Percentiles rank a stretch among this genome's conserved stretches.
These are phyloP conservation scores for Agrochola macilenta DNA, from an alignment of 2,888 invertebrate genomes.

Conservation along the genomic window DNA sequence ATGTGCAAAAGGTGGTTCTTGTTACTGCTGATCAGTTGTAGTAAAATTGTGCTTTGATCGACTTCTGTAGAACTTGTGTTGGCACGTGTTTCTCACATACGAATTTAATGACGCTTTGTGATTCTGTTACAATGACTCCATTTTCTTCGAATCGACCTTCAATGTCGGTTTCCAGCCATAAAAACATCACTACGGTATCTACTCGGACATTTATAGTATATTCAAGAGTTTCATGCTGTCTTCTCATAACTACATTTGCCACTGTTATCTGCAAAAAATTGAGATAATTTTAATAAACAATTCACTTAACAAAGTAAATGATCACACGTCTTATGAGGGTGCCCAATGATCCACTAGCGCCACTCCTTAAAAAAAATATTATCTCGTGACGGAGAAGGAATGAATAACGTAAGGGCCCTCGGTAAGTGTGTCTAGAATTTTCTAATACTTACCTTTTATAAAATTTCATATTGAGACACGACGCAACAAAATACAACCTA, in stretches of 20 bases:
- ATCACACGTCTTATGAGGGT: not conserved
- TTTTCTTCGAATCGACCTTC: slow-evolving; percentile 94
- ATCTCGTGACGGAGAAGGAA: too few species aligned
- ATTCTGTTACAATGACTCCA: slow-evolving; percentile 91
- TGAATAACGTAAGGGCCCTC: too few species aligned
- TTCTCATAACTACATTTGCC: slow-evolving; percentile 58
- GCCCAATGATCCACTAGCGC: too few species aligned
- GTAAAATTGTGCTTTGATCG: slow-evolving; percentile 82
- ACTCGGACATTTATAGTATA: slow-evolving; percentile 78
- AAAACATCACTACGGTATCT: slow-evolving; percentile 91
- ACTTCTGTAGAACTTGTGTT: slow-evolving; percentile 71
- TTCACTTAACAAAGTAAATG: not conserved
- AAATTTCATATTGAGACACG: too few species aligned
- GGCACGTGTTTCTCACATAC: slow-evolving; percentile 68
- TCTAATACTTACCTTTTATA: too few species aligned
- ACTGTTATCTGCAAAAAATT: slow-evolving; percentile 77
- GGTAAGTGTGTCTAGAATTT: too few species aligned
- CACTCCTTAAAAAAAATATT: too few species aligned
- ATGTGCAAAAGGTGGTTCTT: slow-evolving; percentile 2
- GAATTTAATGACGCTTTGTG: slow-evolving; percentile 70
- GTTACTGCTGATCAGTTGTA: slow-evolving; percentile 67
- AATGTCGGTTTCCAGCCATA: slow-evolving; percentile 92
- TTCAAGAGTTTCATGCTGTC: slow-evolving; percentile 58
- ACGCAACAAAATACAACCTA: too few species aligned
- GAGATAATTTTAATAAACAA: slow-evolving; percentile 2